Base-by-base conservation (phyloP, 2,888 invertebrate species). In the Esperia sulphurella region DNA sequence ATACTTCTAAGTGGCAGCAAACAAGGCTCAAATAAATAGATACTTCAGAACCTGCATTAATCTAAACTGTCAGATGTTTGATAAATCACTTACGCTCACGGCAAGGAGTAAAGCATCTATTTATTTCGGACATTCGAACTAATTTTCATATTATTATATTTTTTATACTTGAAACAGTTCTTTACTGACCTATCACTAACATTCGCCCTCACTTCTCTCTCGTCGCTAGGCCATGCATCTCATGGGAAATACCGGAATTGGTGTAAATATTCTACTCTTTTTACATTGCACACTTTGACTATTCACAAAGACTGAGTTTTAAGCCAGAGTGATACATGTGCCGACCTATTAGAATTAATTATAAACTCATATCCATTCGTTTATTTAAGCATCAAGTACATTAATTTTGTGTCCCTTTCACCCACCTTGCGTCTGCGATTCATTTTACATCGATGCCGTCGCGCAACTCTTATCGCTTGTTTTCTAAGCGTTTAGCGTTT, bases 241-340 rank as follows among this genome's bases (percentile, higher is more conserved):
- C 82, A 95, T 96, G 96, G 95, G 95, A 92, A 94, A 95, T 92
- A 93, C 94, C 90, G 95, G 95, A 92, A 92, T 93, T 91, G 94
- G 94, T 93, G 95, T 95, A 95, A 95, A 94, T 95, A 95, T 94
- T 31, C 69, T 63, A 71, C 62, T 75, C 65, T 82, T 83, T 78
- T 81, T 85, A 80, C 80, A 79, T 77, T 83, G 87, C 84, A 87
- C 87, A 83, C 76, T 83, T 79, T 79, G 64, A 75, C 65, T 72
- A 64, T 68, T 70, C 73, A 76, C 77, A 61, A 71, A 60, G 61
- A 58, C 52, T 63, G 56, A 54, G 54, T 58, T 63, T 63, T 63
- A 60, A 61, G 67, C 65, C 57, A 57, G 48, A 57, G 52, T 45
- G 29, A 56, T 49, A 56, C 61, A 63, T 71, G 68, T 73, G 71